Conservation (phyloP, 2,113 vertebrate species). For the Hydrolagus affinis region DNA sequence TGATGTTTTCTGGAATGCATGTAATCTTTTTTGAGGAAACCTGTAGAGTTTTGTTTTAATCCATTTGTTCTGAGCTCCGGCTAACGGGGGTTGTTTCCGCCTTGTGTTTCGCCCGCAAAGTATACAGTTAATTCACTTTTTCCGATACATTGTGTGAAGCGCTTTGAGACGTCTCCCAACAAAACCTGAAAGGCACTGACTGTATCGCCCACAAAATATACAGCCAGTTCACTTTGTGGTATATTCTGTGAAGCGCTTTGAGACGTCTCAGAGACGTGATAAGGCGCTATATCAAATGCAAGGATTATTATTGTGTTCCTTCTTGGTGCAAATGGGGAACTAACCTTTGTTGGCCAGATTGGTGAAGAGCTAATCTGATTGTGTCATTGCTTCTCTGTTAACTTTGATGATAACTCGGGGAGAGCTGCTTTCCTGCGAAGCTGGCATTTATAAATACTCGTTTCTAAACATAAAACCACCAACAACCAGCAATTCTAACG, state of each 20-base stretch:
- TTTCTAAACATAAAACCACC: neutral
- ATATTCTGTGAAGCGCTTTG: no score
- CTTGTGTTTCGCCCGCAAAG: no score
- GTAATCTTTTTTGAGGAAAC: constrained; percentile 22
- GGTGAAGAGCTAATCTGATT: constrained; percentile 21
- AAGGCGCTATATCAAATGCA: no score
- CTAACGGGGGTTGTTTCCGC: neutral
- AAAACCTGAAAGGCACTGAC: no score
- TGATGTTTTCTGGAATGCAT: constrained; percentile 31
- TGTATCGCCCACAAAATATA: no score
- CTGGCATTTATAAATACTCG: neutral
- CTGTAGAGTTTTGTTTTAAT: constrained; percentile 32
- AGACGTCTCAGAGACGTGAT: no score
- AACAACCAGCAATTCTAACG: neutral
- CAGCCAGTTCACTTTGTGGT: no score
- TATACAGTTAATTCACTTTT: no score
- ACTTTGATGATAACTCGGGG: neutral
- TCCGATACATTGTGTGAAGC: no score
- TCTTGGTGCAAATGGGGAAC: no score
- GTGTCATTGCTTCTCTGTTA: neutral
- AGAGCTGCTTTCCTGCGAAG: neutral
- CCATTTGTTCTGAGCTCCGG: constrained; percentile 16
- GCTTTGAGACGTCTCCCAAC: no score
- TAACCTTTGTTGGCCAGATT: neutral
- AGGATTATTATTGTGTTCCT: no score